Evolutionary conservation across 2,888 invertebrate genomes (phyloP).

Genomic region (Hybos culiciformis): DNA sequence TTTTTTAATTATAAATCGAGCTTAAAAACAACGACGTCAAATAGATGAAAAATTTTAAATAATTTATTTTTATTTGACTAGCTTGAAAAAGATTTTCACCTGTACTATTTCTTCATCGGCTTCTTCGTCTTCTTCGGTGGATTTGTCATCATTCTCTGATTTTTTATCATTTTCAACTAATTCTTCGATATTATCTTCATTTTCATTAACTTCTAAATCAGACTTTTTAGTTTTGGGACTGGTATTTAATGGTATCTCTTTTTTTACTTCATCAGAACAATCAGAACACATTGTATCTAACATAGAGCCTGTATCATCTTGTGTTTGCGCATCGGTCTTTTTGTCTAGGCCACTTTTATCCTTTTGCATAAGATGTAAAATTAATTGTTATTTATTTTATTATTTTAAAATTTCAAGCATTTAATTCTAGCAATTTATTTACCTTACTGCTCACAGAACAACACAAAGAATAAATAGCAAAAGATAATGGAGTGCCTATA

Average conservation of each 20-base stretch:
- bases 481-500: conserved; percentile 62
- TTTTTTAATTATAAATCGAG: too few relatives aligned
- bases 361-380: not conserved
- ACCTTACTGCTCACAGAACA: conserved; percentile 39
- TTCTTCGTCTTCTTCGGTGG: not conserved
- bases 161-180: conserved; percentile 12
- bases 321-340: conserved; percentile 56
- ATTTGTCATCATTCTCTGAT: not conserved
- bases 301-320: conserved; percentile 37
- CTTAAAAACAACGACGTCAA: too few relatives aligned
- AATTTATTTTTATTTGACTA: too few relatives aligned
- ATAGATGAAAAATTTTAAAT: too few relatives aligned
- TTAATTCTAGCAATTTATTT: conserved; percentile 21
- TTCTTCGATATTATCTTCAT: conserved; percentile 12
- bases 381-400: conserved; percentile 4
- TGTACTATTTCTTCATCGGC: not conserved
- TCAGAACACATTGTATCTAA: not conserved
- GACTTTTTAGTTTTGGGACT: conserved; percentile 33
- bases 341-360: conserved; percentile 39
- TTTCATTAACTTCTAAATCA: conserved; percentile 31
- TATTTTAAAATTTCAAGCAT: conserved; percentile 7
- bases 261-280: conserved; percentile 1
- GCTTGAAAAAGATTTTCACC: not conserved
- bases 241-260: conserved; percentile 17
- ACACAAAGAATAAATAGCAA: conserved; percentile 72